Percentiles rank a stretch among this genome's conserved stretches.
These are phyloP conservation scores for Scyliorhinus canicula DNA, from an alignment of 2,797 vertebrate genomes.

Conservation along the genomic window DNA sequence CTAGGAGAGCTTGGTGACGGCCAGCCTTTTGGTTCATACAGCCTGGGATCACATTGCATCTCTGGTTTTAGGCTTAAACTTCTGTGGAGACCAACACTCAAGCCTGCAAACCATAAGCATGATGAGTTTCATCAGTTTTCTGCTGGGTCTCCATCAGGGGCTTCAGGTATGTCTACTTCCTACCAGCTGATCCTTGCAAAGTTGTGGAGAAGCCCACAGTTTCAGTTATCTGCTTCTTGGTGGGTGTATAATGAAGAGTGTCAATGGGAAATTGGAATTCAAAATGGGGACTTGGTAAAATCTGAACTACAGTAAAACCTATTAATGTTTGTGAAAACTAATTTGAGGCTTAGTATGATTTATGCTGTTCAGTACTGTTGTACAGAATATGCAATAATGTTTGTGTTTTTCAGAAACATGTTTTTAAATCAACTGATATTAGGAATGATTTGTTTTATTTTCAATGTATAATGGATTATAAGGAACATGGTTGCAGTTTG, in stretches of 20 bases:
- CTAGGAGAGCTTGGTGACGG: conserved; percentile 25
- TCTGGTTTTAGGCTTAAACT: conserved; percentile 33
- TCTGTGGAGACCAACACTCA: conserved; percentile 36
- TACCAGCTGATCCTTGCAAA: conserved; percentile 24
- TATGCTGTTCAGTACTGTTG: not conserved
- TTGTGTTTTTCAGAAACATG: not conserved
- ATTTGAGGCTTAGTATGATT: not conserved
- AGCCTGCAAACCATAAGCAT: conserved; percentile 35
- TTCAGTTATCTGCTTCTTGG: not conserved
- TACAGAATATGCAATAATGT: not conserved
- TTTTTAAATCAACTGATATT: not conserved
- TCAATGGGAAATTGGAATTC: not conserved
- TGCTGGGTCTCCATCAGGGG: conserved; percentile 33
- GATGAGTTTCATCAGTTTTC: conserved; percentile 31
- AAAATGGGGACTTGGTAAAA: conserved; percentile 23
- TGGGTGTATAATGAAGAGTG: not conserved
- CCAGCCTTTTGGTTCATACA: conserved; percentile 17
- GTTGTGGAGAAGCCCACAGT: conserved; percentile 12
- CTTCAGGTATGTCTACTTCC: conserved; percentile 33
- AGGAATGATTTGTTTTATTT: not conserved
- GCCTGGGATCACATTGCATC: conserved; percentile 32
- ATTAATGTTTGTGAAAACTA: not conserved
- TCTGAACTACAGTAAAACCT: not conserved
- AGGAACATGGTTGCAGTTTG: not conserved
- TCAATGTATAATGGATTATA: not conserved